These are phyloP conservation scores for Pachycephala philippinensis DNA, from an alignment of 2,113 vertebrate species.

Conservation along the genomic window DNA sequence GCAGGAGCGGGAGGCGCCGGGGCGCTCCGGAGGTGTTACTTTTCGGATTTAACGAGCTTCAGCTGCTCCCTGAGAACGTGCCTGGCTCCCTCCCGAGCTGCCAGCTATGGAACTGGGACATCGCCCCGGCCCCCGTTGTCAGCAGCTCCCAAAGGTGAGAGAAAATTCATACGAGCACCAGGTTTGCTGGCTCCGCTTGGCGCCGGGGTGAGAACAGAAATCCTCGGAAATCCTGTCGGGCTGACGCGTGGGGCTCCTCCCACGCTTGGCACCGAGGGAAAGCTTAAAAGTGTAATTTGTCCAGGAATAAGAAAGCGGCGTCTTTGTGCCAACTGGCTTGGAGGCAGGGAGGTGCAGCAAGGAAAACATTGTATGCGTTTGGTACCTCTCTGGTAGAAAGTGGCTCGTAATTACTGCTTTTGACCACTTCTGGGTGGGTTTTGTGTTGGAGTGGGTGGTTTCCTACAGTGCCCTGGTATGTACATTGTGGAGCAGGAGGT, in stretches of 20 bases:
- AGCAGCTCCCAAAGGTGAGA: not conserved
- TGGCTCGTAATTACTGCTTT: not conserved
- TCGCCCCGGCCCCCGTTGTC: not conserved
- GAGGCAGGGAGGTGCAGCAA: slow-evolving; percentile 46
- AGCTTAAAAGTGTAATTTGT: not conserved
- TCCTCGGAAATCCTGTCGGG: not conserved
- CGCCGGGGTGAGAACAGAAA: not conserved
- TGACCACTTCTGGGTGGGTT: not conserved
- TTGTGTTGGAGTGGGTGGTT: not conserved
- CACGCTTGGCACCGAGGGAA: slow-evolving; percentile 24
- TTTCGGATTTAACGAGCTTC: not conserved
- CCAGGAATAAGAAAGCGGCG: not conserved
- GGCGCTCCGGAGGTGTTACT: not conserved
- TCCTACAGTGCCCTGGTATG: not conserved
- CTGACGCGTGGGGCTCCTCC: slow-evolving; percentile 25
- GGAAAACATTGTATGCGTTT: not conserved
- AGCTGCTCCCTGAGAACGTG: not conserved
- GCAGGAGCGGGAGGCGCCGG: not conserved
- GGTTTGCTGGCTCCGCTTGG: not conserved
- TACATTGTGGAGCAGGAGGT: not conserved
- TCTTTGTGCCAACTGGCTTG: slow-evolving; percentile 34
- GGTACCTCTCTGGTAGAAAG: not conserved
- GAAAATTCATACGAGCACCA: not conserved
- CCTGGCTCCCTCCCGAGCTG: not conserved
- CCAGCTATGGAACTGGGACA: not conserved